Evolutionary conservation across 2,888 invertebrate genomes (phyloP).

Genomic region (Oxyteleia sp.): DNA sequence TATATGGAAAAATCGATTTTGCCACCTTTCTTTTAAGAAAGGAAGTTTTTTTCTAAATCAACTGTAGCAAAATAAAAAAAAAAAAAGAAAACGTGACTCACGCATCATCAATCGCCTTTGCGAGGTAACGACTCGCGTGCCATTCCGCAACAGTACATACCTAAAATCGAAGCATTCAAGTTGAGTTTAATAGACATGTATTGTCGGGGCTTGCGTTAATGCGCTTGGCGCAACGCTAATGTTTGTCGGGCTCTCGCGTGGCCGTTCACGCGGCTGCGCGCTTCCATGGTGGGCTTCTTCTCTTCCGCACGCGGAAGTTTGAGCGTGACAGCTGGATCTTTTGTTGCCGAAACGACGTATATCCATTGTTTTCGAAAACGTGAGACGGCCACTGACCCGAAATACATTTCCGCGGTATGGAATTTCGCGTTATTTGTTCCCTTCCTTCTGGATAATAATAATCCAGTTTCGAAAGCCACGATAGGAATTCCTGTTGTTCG

Average conservation of each 20-base stretch:
- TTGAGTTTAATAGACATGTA: constrained; percentile 35
- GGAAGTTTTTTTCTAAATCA: no score
- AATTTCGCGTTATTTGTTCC: constrained; percentile 68
- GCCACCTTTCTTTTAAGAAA: no score
- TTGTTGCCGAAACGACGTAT: constrained; percentile 65
- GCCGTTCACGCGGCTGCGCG: constrained; percentile 29
- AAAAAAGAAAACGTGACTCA: no score
- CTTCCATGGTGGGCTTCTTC: constrained; percentile 30
- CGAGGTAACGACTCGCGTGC: background rate
- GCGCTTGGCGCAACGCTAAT: constrained; percentile 31
- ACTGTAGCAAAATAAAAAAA: no score
- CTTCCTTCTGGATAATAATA: constrained; percentile 70
- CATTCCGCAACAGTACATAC: constrained; percentile 9
- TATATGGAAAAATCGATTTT: no score
- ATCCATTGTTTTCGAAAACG: constrained; percentile 71
- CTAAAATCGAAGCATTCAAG: constrained; percentile 29
- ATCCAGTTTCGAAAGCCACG: constrained; percentile 70
- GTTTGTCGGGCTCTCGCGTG: constrained; percentile 32
- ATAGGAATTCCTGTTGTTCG: no score
- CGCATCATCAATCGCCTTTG: constrained; percentile 1
- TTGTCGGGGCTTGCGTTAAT: constrained; percentile 33
- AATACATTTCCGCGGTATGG: constrained; percentile 63
- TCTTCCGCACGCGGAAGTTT: constrained; percentile 51
- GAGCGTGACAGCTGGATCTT: constrained; percentile 69
- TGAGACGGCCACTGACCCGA: constrained; percentile 68